Base-by-base conservation (phyloP, 2,797 vertebrate species). In the Ceryle rudis region DNA sequence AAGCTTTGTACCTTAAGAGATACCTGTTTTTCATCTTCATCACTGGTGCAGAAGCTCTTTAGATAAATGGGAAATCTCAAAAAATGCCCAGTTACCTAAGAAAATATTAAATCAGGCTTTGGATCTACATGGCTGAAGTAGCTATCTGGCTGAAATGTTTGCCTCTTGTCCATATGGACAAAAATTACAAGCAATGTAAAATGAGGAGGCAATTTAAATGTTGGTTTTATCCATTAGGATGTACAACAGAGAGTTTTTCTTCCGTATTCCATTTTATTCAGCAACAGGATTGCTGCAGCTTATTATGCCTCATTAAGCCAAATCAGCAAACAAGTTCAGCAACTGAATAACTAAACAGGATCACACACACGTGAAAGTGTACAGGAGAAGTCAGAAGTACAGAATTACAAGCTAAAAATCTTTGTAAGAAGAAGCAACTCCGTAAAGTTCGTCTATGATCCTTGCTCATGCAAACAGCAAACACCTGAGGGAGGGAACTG, bases 271-370 rank as follows among this genome's bases (percentile, higher is more conserved):
- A 5, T 81, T 73, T 88, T 39, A 29, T 80, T 81, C 55, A 88
- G 37, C 55, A 35, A 20, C 21, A 74, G 84, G 66, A 86, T 75
- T 77, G 42, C 33, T 25, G 26, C 20, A 55, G 51, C 64, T 90
- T 81, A 26, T 86, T 95, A 33, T 4, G 5, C 41, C 33, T 92
- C 70, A 62, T 89, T 90, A 81, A 94, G 39, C 70, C 75, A 84
- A 94, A 90, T 81, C 86, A 90, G 47, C 70, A 92, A 94, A 93
- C 80, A 93, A 72, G 39, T 72, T 87, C 73, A 90, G 29, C 19
- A 79, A 28, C 39, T 54, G 70, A 90, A 61, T 73, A 23, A 19
- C 64, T 92, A 16, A 80, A 33, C 31, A 87, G 74, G 47, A 77
- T 52, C 84, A 67, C 33, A 86, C 52, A 41, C 1, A 1, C 11